phyloP scores from a whole-genome alignment of 2,888 invertebrate genomes.

The Drosophila robusta region DNA sequence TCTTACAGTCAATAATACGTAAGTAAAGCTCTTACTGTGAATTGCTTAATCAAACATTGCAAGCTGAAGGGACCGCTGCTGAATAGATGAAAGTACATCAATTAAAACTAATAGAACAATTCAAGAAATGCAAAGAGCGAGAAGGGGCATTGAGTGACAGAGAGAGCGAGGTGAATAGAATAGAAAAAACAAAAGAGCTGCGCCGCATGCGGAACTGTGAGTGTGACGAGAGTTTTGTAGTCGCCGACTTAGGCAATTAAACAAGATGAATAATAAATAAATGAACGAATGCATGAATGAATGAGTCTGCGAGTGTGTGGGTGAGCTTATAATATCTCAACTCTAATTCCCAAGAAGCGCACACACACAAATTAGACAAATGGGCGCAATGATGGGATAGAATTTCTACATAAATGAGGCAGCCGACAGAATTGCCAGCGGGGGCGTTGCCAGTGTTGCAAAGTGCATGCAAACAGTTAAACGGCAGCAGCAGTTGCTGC shows the following conservation, averaged over 20 bases:
- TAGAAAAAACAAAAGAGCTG: slow-evolving; percentile 28
- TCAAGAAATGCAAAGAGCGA: slow-evolving; percentile 60
- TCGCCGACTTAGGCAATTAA: slow-evolving; percentile 71
- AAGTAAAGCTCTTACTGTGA: slow-evolving; percentile 32
- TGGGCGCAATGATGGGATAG: slow-evolving; percentile 56
- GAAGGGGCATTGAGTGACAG: neutral
- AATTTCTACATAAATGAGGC: slow-evolving; percentile 46
- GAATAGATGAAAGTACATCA: slow-evolving; percentile 59
- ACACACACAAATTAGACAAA: slow-evolving; percentile 71
- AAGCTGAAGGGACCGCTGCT: slow-evolving; percentile 34
- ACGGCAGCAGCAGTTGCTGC: slow-evolving; percentile 39
- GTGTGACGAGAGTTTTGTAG: slow-evolving; percentile 72
- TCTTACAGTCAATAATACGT: slow-evolving; percentile 1
- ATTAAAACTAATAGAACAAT: slow-evolving; percentile 80
- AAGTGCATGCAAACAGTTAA: slow-evolving; percentile 74
- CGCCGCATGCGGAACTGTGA: slow-evolving; percentile 58
- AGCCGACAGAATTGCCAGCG: slow-evolving; percentile 25
- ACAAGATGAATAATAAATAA: slow-evolving; percentile 68
- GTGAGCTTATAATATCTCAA: slow-evolving; percentile 66
- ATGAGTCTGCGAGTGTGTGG: slow-evolving; percentile 25
- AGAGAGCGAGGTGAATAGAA: slow-evolving; percentile 29
- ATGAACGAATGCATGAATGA: slow-evolving; percentile 41
- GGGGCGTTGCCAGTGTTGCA: slow-evolving; percentile 47
- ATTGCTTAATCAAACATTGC: slow-evolving; percentile 61
- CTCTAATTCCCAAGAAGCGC: slow-evolving; percentile 73